These are phyloP conservation scores for Mesembrinibis cayennensis DNA, from an alignment of 2,113 vertebrate genomes.

Conservation along the genomic window DNA sequence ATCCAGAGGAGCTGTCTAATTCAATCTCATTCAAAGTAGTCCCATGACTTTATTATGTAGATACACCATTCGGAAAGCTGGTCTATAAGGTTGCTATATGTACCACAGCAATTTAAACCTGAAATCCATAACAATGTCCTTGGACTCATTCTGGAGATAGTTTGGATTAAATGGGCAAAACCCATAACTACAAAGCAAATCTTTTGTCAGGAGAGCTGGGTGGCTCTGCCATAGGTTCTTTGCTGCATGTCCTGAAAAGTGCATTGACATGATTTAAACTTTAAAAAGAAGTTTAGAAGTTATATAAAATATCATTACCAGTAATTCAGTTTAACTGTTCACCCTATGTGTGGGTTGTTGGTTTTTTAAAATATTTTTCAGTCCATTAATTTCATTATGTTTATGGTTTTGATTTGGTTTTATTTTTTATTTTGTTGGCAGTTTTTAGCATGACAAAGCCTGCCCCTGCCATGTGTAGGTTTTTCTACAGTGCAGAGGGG, in stretches of 20 bases:
- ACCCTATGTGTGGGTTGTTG: neutral
- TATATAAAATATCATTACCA: neutral
- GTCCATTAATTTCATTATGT: neutral
- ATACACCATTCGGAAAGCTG: neutral
- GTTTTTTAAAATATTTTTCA: rapidly evolving
- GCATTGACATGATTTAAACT: neutral
- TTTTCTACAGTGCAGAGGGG: neutral
- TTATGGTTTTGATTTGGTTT: neutral
- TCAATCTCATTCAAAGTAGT: neutral
- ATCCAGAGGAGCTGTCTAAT: neutral
- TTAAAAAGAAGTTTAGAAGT: neutral
- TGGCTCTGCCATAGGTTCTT: neutral
- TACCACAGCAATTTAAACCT: neutral
- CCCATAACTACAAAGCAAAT: neutral
- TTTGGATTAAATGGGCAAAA: neutral
- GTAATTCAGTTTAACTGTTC: neutral
- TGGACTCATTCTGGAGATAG: neutral
- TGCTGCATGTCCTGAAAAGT: neutral
- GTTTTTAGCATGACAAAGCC: neutral
- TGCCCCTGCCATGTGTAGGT: neutral
- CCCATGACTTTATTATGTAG: neutral
- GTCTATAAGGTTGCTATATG: neutral
- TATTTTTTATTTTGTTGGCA: neutral
- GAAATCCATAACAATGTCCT: neutral
- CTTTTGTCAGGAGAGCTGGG: neutral